Percentiles rank a stretch among this genome's conserved stretches.
phyloP scores from a whole-genome alignment of 2,888 invertebrate genomes.

The Crocallis elinguaria region DNA sequence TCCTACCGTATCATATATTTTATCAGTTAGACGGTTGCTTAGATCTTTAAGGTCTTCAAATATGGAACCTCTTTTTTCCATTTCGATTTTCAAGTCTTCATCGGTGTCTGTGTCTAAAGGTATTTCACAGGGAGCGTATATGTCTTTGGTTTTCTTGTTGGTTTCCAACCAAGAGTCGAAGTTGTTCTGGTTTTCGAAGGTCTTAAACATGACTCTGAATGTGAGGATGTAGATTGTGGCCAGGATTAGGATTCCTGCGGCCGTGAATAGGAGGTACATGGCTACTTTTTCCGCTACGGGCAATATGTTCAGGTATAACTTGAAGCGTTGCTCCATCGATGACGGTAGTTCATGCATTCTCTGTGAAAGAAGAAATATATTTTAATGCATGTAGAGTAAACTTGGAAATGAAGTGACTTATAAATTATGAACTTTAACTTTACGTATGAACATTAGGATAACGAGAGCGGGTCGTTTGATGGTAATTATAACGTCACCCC shows the following conservation, averaged over 20 bases:
- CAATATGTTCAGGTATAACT: slow-evolving; percentile 89
- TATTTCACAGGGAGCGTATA: slow-evolving; percentile 74
- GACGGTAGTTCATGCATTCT: slow-evolving; percentile 88
- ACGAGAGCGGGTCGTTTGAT: too few species aligned
- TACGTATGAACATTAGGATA: too few species aligned
- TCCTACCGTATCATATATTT: slow-evolving; percentile 67
- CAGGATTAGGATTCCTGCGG: slow-evolving; percentile 79
- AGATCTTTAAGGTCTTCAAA: slow-evolving; percentile 64
- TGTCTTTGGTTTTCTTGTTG: slow-evolving; percentile 45
- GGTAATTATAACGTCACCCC: too few species aligned
- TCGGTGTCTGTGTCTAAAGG: slow-evolving; percentile 66
- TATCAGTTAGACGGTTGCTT: slow-evolving; percentile 61
- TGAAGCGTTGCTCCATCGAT: slow-evolving; percentile 86
- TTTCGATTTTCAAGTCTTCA: slow-evolving; percentile 38
- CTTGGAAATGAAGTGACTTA: too few species aligned
- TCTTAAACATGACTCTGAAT: slow-evolving; percentile 75
- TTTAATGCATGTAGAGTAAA: too few species aligned
- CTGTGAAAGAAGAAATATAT: slow-evolving; percentile 66
- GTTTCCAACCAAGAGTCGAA: slow-evolving; percentile 54
- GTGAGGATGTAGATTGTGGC: slow-evolving; percentile 75
- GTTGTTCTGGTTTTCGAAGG: slow-evolving; percentile 47
- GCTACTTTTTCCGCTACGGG: slow-evolving; percentile 85
- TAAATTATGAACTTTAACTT: too few species aligned
- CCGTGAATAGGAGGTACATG: slow-evolving; percentile 83
- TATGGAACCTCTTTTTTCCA: slow-evolving; percentile 39